These are phyloP conservation scores for Eristalis intricaria DNA, from an alignment of 2,888 invertebrate genomes.

Conservation along the genomic window DNA sequence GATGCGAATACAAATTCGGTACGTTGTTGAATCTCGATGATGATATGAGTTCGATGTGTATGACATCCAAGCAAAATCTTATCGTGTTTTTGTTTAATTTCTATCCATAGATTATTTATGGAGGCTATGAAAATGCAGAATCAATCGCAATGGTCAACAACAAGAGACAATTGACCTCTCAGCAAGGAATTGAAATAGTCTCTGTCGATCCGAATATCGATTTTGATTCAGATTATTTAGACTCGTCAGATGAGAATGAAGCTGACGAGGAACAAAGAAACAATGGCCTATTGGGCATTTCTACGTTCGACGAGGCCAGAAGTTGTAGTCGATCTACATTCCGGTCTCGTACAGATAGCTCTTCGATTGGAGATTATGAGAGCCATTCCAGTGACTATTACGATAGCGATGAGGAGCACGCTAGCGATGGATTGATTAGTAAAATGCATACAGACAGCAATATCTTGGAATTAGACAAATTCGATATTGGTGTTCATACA, in stretches of 20 bases:
- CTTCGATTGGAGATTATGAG: conserved; percentile 80
- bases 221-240: conserved; percentile 73
- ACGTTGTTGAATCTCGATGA: conserved; percentile 69
- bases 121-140: conserved; percentile 72
- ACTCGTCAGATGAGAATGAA: conserved; percentile 69
- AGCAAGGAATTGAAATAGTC: conserved; percentile 75
- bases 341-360: conserved; percentile 79
- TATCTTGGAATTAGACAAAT: not conserved
- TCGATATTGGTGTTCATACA: conserved; percentile 3
- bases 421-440: not conserved
- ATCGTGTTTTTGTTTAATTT: conserved; percentile 44
- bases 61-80: conserved; percentile 39
- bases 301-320: conserved; percentile 73
- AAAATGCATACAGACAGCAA: not conserved
- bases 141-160: conserved; percentile 26
- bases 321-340: conserved; percentile 78
- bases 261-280: conserved; percentile 71
- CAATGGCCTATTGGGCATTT: conserved; percentile 36
- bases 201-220: conserved; percentile 76
- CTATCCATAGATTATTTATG: conserved; percentile 76
- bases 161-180: conserved; percentile 28
- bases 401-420: conserved; percentile 73
- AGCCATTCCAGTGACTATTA: conserved; percentile 81
- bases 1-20: conserved; percentile 76
- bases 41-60: conserved; percentile 27